Conservation (phyloP, 2,113 vertebrate genomes). For the Protomyctophum bolini region DNA sequence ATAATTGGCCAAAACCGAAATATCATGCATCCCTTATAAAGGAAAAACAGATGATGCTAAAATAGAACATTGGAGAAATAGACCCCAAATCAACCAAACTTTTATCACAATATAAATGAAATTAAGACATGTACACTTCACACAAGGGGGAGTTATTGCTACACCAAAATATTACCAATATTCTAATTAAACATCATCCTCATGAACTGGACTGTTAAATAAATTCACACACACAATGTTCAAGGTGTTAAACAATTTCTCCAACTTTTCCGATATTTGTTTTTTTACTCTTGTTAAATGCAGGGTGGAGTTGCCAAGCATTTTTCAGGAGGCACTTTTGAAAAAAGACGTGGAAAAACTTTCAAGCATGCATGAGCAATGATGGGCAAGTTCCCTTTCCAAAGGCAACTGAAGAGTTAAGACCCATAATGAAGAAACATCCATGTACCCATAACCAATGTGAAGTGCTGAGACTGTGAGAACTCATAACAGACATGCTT, state of each 20-base stretch:
- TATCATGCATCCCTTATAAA: too few species aligned
- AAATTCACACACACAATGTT: slow-evolving; percentile 37
- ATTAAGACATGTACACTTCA: slow-evolving; percentile 50
- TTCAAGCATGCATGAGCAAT: slow-evolving; percentile 65
- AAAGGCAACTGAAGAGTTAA: slow-evolving; percentile 34
- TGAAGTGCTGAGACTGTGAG: slow-evolving; percentile 39
- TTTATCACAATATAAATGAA: slow-evolving; percentile 61
- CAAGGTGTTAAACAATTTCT: slow-evolving; percentile 46
- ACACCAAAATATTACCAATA: slow-evolving; percentile 71
- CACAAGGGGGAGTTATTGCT: slow-evolving; percentile 74
- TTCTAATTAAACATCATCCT: slow-evolving; percentile 58
- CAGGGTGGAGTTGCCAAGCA: slow-evolving; percentile 72
- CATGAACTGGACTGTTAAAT: slow-evolving; percentile 59
- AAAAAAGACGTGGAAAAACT: slow-evolving; percentile 60
- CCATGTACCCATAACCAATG: slow-evolving; percentile 15
- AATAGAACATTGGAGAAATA: slow-evolving; percentile 45
- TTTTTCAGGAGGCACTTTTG: slow-evolving; percentile 83
- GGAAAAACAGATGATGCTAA: slow-evolving; percentile 67
- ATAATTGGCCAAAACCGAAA: too few species aligned
- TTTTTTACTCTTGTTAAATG: slow-evolving; percentile 64
- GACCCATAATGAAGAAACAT: slow-evolving; percentile 26
- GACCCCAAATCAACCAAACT: slow-evolving; percentile 51
- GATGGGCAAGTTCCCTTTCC: slow-evolving; percentile 37
- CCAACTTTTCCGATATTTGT: slow-evolving; percentile 39
- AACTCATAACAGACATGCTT: slow-evolving; percentile 44